Evolutionary conservation across 2,797 vertebrate species (phyloP).

Genomic region (Okamejei kenojei): DNA sequence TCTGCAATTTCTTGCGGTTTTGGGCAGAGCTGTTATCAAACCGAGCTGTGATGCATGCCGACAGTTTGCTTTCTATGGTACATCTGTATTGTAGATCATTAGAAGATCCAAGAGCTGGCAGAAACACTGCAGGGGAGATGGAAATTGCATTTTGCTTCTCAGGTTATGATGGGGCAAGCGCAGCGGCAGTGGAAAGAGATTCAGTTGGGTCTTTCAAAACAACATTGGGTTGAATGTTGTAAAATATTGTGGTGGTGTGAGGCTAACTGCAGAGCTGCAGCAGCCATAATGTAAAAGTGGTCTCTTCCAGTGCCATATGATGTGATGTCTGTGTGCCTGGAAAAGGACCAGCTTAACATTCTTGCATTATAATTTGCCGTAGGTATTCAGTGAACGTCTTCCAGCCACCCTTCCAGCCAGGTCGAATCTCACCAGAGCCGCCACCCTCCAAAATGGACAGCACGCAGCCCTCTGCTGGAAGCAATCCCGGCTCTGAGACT

Average conservation of each 20-base stretch:
- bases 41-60: too few relatives aligned
- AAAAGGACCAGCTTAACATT: neutral
- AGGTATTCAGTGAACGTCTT: slow-evolving; percentile 96
- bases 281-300: neutral
- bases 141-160: neutral
- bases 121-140: neutral
- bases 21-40: too few relatives aligned
- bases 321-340: neutral
- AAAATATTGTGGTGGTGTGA: neutral
- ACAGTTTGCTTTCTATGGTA: too few relatives aligned
- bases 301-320: neutral
- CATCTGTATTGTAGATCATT: too few relatives aligned
- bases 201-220: neutral
- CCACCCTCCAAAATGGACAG: slow-evolving; percentile 48
- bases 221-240: neutral
- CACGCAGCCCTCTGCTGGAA: slow-evolving; percentile 49
- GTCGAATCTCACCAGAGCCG: slow-evolving; percentile 74
- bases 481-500: neutral
- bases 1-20: too few relatives aligned
- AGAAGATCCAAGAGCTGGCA: neutral
- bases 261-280: neutral
- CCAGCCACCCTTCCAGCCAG: slow-evolving; percentile 89
- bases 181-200: neutral
- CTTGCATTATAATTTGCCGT: slow-evolving; percentile 18
- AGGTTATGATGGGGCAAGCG: neutral